Evolutionary conservation across 2,888 invertebrate genomes (phyloP).

Genomic region (Heliconius hortense): DNA sequence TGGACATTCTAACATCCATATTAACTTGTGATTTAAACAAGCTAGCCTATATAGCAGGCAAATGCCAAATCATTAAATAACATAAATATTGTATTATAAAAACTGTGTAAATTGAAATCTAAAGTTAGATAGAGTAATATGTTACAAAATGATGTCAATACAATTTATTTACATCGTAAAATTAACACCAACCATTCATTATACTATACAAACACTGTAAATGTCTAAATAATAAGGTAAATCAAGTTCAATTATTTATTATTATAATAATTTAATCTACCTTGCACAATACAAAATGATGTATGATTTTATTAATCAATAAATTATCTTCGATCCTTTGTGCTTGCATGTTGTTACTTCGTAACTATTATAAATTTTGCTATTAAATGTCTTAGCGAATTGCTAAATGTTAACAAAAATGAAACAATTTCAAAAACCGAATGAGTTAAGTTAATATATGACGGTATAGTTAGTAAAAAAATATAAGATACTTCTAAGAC

Average conservation of each 20-base stretch:
- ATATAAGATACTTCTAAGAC: neutral
- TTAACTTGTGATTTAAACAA: neutral
- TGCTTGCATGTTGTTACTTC: neutral
- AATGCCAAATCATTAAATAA: neutral
- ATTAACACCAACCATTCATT: slow-evolving; percentile 1
- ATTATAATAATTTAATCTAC: slow-evolving; percentile 18
- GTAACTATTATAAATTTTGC: neutral
- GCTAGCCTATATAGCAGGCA: neutral
- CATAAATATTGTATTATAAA: neutral
- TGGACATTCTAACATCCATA: neutral
- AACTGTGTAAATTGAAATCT: neutral
- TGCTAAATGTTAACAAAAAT: neutral
- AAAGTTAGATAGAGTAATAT: neutral
- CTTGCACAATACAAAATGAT: slow-evolving; percentile 6
- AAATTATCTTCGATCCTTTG: slow-evolving; percentile 1
- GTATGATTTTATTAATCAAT: neutral
- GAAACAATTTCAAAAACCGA: neutral
- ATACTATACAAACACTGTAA: neutral
- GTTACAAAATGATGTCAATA: neutral
- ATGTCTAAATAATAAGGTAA: slow-evolving; percentile 9
- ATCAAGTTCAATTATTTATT: slow-evolving; percentile 13
- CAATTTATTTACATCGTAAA: neutral
- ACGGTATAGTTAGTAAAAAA: neutral
- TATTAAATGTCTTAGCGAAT: neutral
- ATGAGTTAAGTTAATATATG: neutral